phyloP scores from a whole-genome alignment of 2,113 vertebrate species.

The Oncorhynchus masou region DNA sequence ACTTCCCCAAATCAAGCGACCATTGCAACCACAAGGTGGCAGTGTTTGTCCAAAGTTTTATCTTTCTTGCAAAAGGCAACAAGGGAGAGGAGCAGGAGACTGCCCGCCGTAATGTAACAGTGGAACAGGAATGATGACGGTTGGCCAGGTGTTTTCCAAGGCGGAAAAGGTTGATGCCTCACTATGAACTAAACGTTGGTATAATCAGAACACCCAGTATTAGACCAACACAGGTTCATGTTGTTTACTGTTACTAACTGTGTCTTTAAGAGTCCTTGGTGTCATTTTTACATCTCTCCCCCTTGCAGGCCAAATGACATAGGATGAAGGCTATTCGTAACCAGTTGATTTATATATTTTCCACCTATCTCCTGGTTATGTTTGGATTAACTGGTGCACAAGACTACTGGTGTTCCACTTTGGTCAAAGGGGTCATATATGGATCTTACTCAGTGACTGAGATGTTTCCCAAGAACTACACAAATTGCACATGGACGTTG shows the following conservation, averaged over 20 bases:
- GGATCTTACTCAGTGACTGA: constrained; percentile 99
- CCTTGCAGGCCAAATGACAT: constrained; percentile 99
- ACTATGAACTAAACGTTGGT: background rate
- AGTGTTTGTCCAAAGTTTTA: constrained; percentile 89
- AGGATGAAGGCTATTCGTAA: constrained; percentile 99
- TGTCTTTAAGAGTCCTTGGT: constrained; percentile 33
- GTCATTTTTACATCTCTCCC: constrained; percentile 72
- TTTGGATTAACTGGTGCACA: constrained; percentile 99
- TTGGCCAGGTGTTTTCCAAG: background rate
- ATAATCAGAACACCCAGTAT: background rate
- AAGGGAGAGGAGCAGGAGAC: constrained; percentile 58
- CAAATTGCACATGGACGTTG: constrained; percentile 99
- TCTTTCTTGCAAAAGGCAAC: constrained; percentile 59
- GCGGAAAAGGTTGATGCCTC: background rate
- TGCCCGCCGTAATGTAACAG: constrained; percentile 14
- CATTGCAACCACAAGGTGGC: constrained; percentile 88
- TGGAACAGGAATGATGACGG: constrained; percentile 49
- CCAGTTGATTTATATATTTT: constrained; percentile 99
- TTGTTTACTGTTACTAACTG: constrained; percentile 11
- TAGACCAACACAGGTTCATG: background rate
- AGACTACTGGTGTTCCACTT: constrained; percentile 99
- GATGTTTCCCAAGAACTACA: constrained; percentile 99
- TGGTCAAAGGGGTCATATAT: constrained; percentile 99
- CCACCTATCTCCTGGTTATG: constrained; percentile 99
- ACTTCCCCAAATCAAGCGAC: background rate